These are phyloP conservation scores for Diadophis punctatus DNA, from an alignment of 2,113 vertebrate genomes.

Conservation along the genomic window DNA sequence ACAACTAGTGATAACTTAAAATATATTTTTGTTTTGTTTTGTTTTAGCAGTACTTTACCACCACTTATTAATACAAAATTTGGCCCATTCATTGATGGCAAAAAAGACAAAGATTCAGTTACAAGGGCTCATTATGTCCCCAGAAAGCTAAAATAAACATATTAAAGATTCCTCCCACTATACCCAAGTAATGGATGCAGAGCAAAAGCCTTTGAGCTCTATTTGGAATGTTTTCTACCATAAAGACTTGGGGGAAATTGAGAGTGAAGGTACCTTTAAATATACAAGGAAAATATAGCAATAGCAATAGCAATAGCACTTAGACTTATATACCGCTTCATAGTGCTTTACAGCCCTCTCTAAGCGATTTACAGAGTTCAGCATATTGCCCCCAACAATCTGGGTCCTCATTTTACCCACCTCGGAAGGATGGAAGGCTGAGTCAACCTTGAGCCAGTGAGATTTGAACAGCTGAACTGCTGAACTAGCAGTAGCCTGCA, in stretches of 20 bases:
- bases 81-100: constrained; percentile 31
- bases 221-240: constrained; percentile 24
- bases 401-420: too few relatives aligned
- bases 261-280: not conserved
- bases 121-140: constrained; percentile 51
- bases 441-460: too few relatives aligned
- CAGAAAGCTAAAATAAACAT: constrained; percentile 48
- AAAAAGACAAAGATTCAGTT: constrained; percentile 56
- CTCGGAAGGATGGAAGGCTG: too few relatives aligned
- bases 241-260: constrained; percentile 1
- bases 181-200: constrained; percentile 35
- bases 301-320: too few relatives aligned
- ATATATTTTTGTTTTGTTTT: constrained; percentile 61
- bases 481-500: too few relatives aligned
- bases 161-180: constrained; percentile 46
- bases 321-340: too few relatives aligned
- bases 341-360: too few relatives aligned
- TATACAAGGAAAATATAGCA: too few relatives aligned
- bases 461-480: too few relatives aligned
- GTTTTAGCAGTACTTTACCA: constrained; percentile 48
- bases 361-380: too few relatives aligned
- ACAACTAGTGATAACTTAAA: constrained; percentile 56
- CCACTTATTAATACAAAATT: constrained; percentile 55
- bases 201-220: constrained; percentile 49
- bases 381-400: too few relatives aligned